Percentiles rank a stretch among this genome's conserved stretches.
Conservation (phyloP, 2,797 vertebrate genomes). For the Bufotes viridis region DNA sequence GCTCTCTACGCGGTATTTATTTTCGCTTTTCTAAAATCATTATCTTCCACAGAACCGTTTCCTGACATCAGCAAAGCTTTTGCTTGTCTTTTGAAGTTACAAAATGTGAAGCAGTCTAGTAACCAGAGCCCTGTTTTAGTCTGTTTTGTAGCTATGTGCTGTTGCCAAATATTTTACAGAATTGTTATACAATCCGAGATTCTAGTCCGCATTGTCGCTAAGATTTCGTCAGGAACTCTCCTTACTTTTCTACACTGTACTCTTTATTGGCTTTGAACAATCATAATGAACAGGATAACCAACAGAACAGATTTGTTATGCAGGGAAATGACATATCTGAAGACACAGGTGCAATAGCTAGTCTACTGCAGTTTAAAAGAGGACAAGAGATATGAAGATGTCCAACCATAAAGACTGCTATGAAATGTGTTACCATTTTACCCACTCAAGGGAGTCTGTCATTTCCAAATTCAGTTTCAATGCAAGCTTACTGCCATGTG, state of each 20-base stretch:
- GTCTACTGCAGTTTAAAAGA: too few relatives aligned
- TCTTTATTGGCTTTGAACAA: not conserved
- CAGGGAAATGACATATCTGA: too few relatives aligned
- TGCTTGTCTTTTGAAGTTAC: conserved; percentile 30
- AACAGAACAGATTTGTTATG: too few relatives aligned
- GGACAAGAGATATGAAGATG: too few relatives aligned
- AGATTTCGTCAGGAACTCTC: not conserved
- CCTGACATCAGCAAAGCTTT: conserved; percentile 41
- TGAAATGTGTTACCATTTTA: too few relatives aligned
- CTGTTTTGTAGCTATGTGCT: conserved; percentile 49
- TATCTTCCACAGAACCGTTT: conserved; percentile 40
- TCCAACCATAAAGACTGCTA: too few relatives aligned
- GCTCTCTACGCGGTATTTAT: conserved; percentile 19
- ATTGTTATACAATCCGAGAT: not conserved
- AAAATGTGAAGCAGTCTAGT: conserved; percentile 24
- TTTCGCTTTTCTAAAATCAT: conserved; percentile 42
- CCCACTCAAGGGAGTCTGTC: too few relatives aligned
- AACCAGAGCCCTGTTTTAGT: conserved; percentile 27
- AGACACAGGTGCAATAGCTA: too few relatives aligned
- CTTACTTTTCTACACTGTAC: not conserved
- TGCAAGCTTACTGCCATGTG: too few relatives aligned
- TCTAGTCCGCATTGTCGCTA: not conserved
- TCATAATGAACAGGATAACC: not conserved
- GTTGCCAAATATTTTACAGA: conserved; percentile 34
- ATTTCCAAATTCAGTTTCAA: too few relatives aligned